A percentile compares a stretch with the other conserved stretches of the same genome.
These are phyloP conservation scores for Mythimna lalbum DNA, from an alignment of 2,888 invertebrate species.

Conservation along the genomic window DNA sequence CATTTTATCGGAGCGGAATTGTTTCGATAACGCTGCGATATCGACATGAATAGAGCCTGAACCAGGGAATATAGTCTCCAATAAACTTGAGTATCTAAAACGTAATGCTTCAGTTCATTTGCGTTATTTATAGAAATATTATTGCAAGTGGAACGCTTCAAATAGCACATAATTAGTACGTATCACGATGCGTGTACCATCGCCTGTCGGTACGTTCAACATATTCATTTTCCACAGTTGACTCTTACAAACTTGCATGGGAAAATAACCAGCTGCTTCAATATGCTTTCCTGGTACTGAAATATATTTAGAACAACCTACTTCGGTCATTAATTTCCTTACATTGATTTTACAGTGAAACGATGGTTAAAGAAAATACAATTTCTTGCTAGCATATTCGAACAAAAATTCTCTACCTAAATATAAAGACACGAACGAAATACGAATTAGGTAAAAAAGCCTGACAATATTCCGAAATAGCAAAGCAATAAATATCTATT, in stretches of 20 bases:
- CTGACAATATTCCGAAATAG: constrained; percentile 66
- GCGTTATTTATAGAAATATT: neutral
- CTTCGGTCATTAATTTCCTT: constrained; percentile 46
- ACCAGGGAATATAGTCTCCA: constrained; percentile 18
- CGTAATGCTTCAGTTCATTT: constrained; percentile 16
- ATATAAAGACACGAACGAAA: constrained; percentile 30
- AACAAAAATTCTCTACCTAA: constrained; percentile 3
- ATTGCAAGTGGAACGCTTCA: neutral
- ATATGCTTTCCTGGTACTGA: constrained; percentile 45
- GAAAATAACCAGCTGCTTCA: constrained; percentile 57
- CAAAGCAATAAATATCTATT: constrained; percentile 71
- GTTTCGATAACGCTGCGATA: constrained; percentile 25
- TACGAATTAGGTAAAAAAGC: constrained; percentile 54
- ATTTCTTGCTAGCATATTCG: constrained; percentile 17
- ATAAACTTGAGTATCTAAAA: constrained; percentile 25
- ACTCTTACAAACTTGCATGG: constrained; percentile 54
- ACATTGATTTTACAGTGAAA: constrained; percentile 28
- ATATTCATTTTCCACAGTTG: constrained; percentile 36
- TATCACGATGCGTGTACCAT: constrained; percentile 17
- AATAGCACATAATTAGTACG: constrained; percentile 9
- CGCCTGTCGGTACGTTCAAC: constrained; percentile 29
- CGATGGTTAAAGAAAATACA: constrained; percentile 18
- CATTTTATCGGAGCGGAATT: constrained; percentile 23
- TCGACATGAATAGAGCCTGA: constrained; percentile 24
- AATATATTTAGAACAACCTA: constrained; percentile 49